Evolutionary conservation across 2,797 vertebrate genomes (phyloP).

Genomic region (Chelon labrosus): DNA sequence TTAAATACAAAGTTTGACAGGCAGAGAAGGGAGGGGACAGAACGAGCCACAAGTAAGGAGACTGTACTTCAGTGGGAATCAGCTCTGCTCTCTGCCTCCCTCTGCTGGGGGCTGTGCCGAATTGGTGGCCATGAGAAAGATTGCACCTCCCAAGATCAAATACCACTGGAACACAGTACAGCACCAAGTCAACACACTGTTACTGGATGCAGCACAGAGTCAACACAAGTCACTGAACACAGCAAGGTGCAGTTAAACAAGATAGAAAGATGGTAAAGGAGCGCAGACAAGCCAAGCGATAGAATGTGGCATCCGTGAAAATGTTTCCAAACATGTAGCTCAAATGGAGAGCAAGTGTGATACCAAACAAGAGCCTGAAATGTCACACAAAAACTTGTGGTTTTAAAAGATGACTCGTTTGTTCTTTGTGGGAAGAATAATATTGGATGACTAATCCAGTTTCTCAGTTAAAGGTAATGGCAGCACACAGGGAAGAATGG

Average conservation of each 20-base stretch:
- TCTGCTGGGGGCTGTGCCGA: constrained; percentile 89
- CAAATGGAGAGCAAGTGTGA: neutral
- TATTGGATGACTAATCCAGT: neutral
- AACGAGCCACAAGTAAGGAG: constrained; percentile 76
- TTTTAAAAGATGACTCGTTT: neutral
- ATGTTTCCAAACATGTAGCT: neutral
- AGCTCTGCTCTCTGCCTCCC: constrained; percentile 90
- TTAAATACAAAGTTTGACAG: constrained; percentile 42
- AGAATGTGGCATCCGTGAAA: constrained; percentile 6
- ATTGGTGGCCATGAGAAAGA: constrained; percentile 94
- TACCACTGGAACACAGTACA: constrained; percentile 93
- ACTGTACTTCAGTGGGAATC: constrained; percentile 88
- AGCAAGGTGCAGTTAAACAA: constrained; percentile 37
- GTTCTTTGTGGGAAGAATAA: neutral
- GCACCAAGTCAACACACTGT: constrained; percentile 77
- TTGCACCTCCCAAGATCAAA: constrained; percentile 95
- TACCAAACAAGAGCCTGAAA: constrained; percentile 5
- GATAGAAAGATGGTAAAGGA: neutral
- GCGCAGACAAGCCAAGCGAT: neutral
- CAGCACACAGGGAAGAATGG: neutral
- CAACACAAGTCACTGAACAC: constrained; percentile 45
- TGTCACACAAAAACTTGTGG: constrained; percentile 6
- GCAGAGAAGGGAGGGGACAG: constrained; percentile 53
- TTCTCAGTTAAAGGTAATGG: neutral
- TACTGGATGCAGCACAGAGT: constrained; percentile 57